Evolutionary conservation across 2,113 vertebrate genomes (phyloP).

Genomic region (Serilophus lunatus): DNA sequence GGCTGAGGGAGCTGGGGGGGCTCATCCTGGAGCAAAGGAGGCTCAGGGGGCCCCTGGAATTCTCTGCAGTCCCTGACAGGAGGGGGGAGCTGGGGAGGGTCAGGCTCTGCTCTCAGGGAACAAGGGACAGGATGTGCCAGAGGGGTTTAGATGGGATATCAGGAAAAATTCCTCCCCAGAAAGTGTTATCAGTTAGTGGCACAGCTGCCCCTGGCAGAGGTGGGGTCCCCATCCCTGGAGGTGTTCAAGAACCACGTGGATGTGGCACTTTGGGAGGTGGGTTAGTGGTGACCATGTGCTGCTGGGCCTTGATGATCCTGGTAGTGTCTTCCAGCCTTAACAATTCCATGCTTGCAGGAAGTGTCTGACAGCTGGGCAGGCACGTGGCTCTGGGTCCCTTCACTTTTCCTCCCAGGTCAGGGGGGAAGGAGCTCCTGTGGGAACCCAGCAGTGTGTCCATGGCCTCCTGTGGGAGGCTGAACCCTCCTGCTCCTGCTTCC

Average conservation of each 20-base stretch:
- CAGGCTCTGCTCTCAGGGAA: not conserved
- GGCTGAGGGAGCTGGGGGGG: not conserved
- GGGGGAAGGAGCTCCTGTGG: not conserved
- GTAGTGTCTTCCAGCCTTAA: rapidly evolving
- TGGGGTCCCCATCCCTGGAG: not conserved
- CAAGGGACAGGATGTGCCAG: not conserved
- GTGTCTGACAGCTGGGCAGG: not conserved
- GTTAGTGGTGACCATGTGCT: not conserved
- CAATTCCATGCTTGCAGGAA: not conserved
- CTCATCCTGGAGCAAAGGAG: not conserved
- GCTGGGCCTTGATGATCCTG: not conserved
- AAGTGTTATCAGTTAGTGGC: not conserved
- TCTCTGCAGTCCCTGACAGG: not conserved
- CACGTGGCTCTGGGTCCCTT: not conserved
- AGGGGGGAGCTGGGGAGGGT: not conserved
- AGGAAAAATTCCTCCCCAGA: not conserved
- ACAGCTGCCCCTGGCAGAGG: not conserved
- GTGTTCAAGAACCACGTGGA: not conserved
- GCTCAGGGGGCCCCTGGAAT: not conserved
- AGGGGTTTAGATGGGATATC: too few species aligned
- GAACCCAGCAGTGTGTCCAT: not conserved
- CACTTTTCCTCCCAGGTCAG: not conserved
- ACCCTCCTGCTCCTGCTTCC: not conserved
- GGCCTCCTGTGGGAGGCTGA: not conserved
- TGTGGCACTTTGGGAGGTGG: not conserved